Base-by-base conservation (phyloP, 2,888 invertebrate genomes). In the Stenotaenia linearis region DNA sequence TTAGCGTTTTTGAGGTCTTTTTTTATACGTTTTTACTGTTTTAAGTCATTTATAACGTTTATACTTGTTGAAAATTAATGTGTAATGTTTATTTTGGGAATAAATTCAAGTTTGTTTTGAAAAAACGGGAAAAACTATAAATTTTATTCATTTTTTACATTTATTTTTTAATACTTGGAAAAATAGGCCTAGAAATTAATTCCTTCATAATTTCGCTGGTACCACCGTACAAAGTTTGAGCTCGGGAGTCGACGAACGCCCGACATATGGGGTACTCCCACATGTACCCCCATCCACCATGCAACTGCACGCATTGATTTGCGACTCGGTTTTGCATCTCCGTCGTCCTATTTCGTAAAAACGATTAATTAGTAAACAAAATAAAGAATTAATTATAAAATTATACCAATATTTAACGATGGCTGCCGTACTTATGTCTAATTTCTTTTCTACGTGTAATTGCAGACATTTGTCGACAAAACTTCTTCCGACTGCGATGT, bases 161-260 rank as follows among this genome's bases (percentile, higher is more conserved):
- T 45, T 45, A 45, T 45, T 45, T 12, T n/a, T 45, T 45, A 45
- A 10, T 74, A n/a, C n/a, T 15, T 74, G 32, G 32, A n/a, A 85
- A 80, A 79, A 86, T 85, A 21, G 81, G 81, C 45, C 87, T 83
- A 2, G 87, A 86, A 80, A 88, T 87, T 15, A 88, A 84, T 82
- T 88, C 87, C 80, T 87, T 87, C 87, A 88, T 87, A 80, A 88
- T 87, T 83, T 88, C 88, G 82, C 87, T 88, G 81, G 85, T 85
- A n/a, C 88, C 88, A 6, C 87, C 88, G 82, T 87, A 88, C 80
- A 88, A 87, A 28, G 86, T 84, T 82, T 87, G 87, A 1, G 87
- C 86, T 35, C 87, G 82, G 28, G 87, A 84, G 81, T 87, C 86
- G 3, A 85, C 85, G 81, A 85, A 88, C 21, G 87, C 84, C 74